Base-by-base conservation (phyloP, 2,797 vertebrate species). In the Schizopygopsis malacanthus region DNA sequence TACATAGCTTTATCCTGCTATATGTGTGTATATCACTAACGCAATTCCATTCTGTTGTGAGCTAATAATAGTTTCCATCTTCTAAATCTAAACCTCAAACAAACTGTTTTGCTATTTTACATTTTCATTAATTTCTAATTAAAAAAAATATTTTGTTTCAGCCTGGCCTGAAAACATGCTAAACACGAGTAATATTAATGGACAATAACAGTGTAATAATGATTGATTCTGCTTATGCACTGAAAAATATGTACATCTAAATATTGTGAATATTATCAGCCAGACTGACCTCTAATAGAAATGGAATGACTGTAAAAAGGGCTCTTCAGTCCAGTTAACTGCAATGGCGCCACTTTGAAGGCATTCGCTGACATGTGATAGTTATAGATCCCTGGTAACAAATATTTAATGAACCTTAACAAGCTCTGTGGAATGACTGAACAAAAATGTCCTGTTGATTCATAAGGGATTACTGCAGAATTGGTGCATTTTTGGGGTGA, bases 371-470 rank as follows among this genome's bases (percentile, higher is more conserved):
- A 95, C 95, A 95, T 93, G 93, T 92, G 93, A 95, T 95, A 95
- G 95, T 95, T 95, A 95, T 95, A 95, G 94, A 95, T 94, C 93
- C 91, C 89, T 90, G 90, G 93, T 95, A 93, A 96, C 94, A 95
- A 95, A 95, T 95, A 95, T 96, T 96, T 95, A 95, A 95, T 96
- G 94, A 95, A 94, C 94, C 94, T 94, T 94, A 93, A 92, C 92
- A 90, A 92, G 91, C 91, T 93, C 77, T 83, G 91, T 92, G 89
- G 88, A 88, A 91, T 87, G 47, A 88, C 87, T 89, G 78, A 85
- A 79, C 22, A 79, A 71, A 69, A 37, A 79, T 54, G 63, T 75
- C 82, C 70, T 76, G 86, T 84, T 81, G 82, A 81, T 76, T 80
- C 47, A 73, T 76, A 56, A 43, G 56, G 77, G 71, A 67, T 80